These are phyloP conservation scores for Litocranius walleri DNA, from an alignment of 2,113 vertebrate genomes.

Conservation along the genomic window DNA sequence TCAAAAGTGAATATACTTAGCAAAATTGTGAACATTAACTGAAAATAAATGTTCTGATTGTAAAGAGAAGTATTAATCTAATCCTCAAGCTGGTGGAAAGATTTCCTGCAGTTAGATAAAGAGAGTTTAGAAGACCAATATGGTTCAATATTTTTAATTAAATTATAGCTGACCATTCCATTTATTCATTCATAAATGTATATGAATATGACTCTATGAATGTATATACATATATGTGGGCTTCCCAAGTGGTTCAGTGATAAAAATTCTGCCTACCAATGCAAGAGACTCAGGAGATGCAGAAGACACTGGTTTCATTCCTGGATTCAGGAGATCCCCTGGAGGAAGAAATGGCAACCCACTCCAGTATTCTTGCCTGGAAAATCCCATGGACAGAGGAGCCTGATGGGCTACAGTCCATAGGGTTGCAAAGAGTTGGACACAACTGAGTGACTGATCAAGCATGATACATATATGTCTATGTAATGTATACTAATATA, in stretches of 20 bases:
- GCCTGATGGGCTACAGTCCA: background rate
- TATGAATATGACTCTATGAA: background rate
- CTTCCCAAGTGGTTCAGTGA: background rate
- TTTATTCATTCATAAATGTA: background rate
- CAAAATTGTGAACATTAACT: background rate
- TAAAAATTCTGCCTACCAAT: background rate
- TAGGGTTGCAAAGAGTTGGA: background rate
- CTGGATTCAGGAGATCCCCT: background rate
- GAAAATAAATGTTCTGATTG: background rate
- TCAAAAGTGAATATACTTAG: background rate
- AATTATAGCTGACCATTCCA: background rate
- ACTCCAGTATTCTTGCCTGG: background rate
- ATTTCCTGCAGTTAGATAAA: background rate
- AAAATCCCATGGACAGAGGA: background rate
- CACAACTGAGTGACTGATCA: background rate
- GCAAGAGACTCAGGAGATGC: background rate
- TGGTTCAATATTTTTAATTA: background rate
- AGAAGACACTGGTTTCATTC: background rate
- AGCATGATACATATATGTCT: background rate
- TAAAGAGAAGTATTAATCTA: background rate
- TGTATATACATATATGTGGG: background rate
- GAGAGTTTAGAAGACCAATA: background rate
- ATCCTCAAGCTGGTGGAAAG: background rate
- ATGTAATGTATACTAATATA: background rate
- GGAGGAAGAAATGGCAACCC: background rate